These are phyloP conservation scores for Parambassis ranga DNA, from an alignment of 2,797 vertebrate species.

Conservation along the genomic window DNA sequence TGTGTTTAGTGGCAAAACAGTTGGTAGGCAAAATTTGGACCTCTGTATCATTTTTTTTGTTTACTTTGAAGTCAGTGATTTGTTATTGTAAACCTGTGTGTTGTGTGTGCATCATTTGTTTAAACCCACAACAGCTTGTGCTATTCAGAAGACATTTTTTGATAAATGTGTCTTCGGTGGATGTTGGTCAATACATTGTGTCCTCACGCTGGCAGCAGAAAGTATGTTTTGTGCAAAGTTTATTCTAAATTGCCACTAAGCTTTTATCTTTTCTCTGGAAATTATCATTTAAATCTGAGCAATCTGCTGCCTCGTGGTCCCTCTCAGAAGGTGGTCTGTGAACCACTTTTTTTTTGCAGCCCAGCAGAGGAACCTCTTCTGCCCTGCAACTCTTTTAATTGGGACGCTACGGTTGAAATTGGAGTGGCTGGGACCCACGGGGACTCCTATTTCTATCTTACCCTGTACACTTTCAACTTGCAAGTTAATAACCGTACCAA, in stretches of 20 bases:
- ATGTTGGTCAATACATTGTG: background rate
- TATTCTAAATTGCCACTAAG: slow-evolving; percentile 1
- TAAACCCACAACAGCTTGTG: background rate
- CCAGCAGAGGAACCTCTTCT: slow-evolving; percentile 55
- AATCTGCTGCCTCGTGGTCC: slow-evolving; percentile 29
- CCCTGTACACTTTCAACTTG: slow-evolving; percentile 52
- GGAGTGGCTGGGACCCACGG: slow-evolving; percentile 61
- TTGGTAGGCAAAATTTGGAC: background rate
- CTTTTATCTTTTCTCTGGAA: slow-evolving; percentile 20
- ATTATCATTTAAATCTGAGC: slow-evolving; percentile 51
- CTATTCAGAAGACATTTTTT: background rate
- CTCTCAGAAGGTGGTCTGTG: slow-evolving; percentile 48
- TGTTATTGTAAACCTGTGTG: no score
- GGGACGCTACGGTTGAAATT: slow-evolving; percentile 68
- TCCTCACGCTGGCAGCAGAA: background rate
- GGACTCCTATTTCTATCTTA: slow-evolving; percentile 65
- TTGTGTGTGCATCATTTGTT: background rate
- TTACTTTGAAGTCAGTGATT: no score
- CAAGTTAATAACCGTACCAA: slow-evolving; percentile 54
- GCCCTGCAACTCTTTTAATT: slow-evolving; percentile 73
- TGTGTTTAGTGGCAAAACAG: background rate
- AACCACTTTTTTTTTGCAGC: slow-evolving; percentile 55
- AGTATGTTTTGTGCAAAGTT: slow-evolving; percentile 2
- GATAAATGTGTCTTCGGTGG: no score
- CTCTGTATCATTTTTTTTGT: no score